Percentiles rank a stretch among this genome's conserved stretches.
Conservation (phyloP, 64 coral and sea anemone genomes). For the Montipora foliosa region DNA sequence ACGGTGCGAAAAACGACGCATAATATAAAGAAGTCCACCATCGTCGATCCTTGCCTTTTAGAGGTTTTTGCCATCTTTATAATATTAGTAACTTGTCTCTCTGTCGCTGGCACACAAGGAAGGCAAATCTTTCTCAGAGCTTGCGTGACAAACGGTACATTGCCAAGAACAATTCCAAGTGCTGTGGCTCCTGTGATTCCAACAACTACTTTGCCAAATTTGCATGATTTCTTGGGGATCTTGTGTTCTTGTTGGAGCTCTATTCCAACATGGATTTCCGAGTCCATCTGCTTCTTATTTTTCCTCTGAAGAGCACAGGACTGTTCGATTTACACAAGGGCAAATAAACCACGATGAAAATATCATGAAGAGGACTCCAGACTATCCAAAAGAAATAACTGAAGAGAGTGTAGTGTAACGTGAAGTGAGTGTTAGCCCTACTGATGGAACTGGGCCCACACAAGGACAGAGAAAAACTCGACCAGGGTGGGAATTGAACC, state of each 20-base stretch:
- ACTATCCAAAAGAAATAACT: too few relatives aligned
- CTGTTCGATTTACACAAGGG: too few relatives aligned
- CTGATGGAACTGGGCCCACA: too few relatives aligned
- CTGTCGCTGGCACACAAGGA: slow-evolving; percentile 95
- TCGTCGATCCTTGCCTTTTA: background rate
- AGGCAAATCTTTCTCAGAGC: slow-evolving; percentile 90
- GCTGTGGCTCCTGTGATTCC: slow-evolving; percentile 82
- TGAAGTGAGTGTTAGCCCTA: too few relatives aligned
- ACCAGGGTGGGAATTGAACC: too few relatives aligned
- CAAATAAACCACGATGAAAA: too few relatives aligned
- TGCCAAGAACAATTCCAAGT: slow-evolving; percentile 81
- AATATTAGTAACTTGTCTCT: slow-evolving; percentile 89
- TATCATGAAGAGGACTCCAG: too few relatives aligned
- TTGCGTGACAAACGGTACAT: slow-evolving; percentile 90
- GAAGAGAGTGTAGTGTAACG: too few relatives aligned
- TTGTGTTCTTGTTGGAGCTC: background rate
- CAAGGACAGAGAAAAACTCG: too few relatives aligned
- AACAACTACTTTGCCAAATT: slow-evolving; percentile 78
- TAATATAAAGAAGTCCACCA: slow-evolving; percentile 36
- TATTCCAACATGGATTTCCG: background rate
- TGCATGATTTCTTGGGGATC: background rate
- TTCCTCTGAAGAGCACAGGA: too few relatives aligned
- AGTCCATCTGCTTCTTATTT: background rate
- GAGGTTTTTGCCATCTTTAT: slow-evolving; percentile 38
- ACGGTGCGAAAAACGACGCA: too few relatives aligned